Evolutionary conservation across 2,888 invertebrate genomes (phyloP), one percentile per base, ranked within the genome.

Genomic region (Caenorhabditis sp.): DNA sequence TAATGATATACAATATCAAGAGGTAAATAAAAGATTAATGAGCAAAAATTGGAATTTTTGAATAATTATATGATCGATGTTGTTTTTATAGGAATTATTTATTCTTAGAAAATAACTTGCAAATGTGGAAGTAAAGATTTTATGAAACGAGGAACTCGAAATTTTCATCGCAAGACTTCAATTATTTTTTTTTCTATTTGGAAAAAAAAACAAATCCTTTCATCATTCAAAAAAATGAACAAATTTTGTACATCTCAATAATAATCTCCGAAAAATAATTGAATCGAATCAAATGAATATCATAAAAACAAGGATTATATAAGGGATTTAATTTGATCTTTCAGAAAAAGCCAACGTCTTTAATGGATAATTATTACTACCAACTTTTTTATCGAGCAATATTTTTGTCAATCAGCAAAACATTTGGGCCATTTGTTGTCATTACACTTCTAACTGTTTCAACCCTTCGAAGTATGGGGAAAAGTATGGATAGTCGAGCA

Each of bases 401-500:
- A 12, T 70, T 83, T 54, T 60, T 83, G 2, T 74, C 82, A 1
- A 71, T 83, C 14, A 64, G 74, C 17, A 81, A 83, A 59, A 83
- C 83, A 0, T 82, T 83, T 61, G 81, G 80, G 1, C 83, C 83
- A 3, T 81, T 83, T 59, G 57, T 77, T 1, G 66, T 83, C 53
- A 83, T 83, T 56, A 76, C 79, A 7, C 57, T 77, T 21, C 73
- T 83, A 8, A 82, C 83, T 3, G 65, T 79, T 21, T 77, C 72
- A 5, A 80, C 78, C 12, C 36, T 81, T 25, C 61, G 69, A 36
- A 70, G 78, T 8, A 80, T 83, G 75, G 63, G 81, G 5, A 73
- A 78, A 59, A 81, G 82, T 36, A 83, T 83, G 83, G 78, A 82
- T 58, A 75, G 68, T 49, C 70, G 83, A 25, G 83, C 83, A 8